Evolutionary conservation across 2,797 vertebrate species (phyloP), one percentile per base, ranked within the genome.

Genomic region (Carduelis carduelis): DNA sequence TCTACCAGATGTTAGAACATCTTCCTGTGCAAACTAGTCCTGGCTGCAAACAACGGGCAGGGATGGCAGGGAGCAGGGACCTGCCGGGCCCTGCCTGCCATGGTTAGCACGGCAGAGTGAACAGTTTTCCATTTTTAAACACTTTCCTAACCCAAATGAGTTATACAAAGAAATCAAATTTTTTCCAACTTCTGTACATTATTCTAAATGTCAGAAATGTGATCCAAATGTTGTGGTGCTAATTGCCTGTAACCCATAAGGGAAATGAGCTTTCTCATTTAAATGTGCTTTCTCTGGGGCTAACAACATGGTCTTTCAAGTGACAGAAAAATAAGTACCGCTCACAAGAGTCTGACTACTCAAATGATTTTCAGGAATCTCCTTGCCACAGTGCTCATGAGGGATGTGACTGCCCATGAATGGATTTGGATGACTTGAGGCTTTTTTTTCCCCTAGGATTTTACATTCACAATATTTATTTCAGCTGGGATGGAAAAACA

Each of bases 221-320:
- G 83, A 94, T 88, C 71, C 70, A 83, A 95, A 94, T 53, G 35
- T 77, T 87, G 74, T 46, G 28, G 43, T 60, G 63, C 93, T 96
- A 94, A 97, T 91, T 94, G 85, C 39, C 37, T 80, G 74, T 56
- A 96, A 84, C 44, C 60, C 70, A 1, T 82, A 46, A 86, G 96
- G 87, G 83, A 95, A 96, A 91, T 52, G 78, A 94, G 71, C 34
- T 92, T 94, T 88, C 71, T 93, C 74, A 76, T 89, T 95, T 78
- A 75, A 94, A 76, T 86, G 82, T 75, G 43, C 47, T 91, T 90
- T 92, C 92, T 95, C 77, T 14, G 2, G 39, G 68, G 68, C 47
- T 81, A 81, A 91, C 75, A 94, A 71, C 53, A 26, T 15, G 30
- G 47, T 8, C 65, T 95, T 92, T 87, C 57, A 78, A 90, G 70